phyloP scores from a whole-genome alignment of 92 coral and sea anemone species.

The Paramuricea clavata region DNA sequence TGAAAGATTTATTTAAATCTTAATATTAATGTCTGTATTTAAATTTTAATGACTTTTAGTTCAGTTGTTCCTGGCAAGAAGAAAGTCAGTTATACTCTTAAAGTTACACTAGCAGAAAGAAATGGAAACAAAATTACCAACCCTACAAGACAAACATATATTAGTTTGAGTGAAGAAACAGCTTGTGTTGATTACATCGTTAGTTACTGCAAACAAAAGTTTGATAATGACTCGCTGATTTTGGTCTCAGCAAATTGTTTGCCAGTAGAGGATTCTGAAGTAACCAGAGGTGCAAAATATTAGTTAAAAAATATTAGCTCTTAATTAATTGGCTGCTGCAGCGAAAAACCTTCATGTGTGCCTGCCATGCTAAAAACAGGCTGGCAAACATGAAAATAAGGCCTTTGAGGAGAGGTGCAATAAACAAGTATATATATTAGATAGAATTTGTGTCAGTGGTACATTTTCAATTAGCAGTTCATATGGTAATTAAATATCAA shows the following conservation, averaged over 20 bases:
- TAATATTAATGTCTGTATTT: too few species aligned
- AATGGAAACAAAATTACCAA: slow-evolving; percentile 9
- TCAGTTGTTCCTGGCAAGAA: slow-evolving; percentile 35
- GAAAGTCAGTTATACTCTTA: neutral
- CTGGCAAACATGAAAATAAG: too few species aligned
- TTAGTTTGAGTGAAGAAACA: slow-evolving; percentile 15
- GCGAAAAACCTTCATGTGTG: neutral
- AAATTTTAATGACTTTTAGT: neutral
- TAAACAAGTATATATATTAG: too few species aligned
- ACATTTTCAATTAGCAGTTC: too few species aligned
- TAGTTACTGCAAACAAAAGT: slow-evolving; percentile 42
- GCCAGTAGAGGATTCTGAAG: slow-evolving; percentile 52
- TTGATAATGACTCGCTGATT: slow-evolving; percentile 32
- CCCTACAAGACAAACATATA: neutral
- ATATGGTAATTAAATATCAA: too few species aligned
- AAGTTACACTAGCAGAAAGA: slow-evolving; percentile 32
- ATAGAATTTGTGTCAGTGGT: too few species aligned
- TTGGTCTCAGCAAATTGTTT: slow-evolving; percentile 56
- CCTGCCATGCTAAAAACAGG: too few species aligned
- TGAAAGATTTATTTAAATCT: too few species aligned
- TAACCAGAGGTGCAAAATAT: slow-evolving; percentile 57
- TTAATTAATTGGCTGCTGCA: neutral
- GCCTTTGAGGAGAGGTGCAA: too few species aligned
- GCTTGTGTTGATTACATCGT: slow-evolving; percentile 52
- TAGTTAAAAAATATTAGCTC: too few species aligned